Evolutionary conservation across 2,113 vertebrate genomes (phyloP), one percentile per base, ranked within the genome.

Genomic region (Marmota flaviventris): DNA sequence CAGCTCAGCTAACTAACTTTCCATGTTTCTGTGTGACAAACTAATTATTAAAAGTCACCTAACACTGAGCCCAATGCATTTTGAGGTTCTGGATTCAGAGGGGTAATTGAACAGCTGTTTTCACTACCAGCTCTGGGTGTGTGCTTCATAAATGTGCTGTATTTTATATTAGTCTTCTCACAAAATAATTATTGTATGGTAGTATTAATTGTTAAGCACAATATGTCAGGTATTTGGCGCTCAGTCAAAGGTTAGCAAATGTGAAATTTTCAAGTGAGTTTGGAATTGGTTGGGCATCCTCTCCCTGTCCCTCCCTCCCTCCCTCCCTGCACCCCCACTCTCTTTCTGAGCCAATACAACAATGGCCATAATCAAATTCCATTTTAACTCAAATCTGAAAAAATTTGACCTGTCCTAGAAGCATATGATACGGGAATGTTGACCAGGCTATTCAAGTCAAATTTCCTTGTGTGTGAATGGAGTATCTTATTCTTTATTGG

Each of bases 1-100:
- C 7, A 78, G 29, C 45, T 83, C 17, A 75, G 29, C 45, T 56
- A 92, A 48, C 18, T 85, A 89, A 91, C 45, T 93, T 88, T 56
- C 51, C 34, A 4, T 11, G 1, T 83, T 89, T n/a, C 73, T 79
- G 1, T 81, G 25, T 92, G 37, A 58, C 22, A 87, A 27, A 77
- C 18, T 92, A 95, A 94, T 84, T 69, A 89, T 87, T 83, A 77
- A 94, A 65, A 89, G 39, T 85, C 73, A 16, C 45, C 79, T 63
- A 45, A 79, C 37, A 95, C 72, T 32, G n/a, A 45, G 32, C 17
- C 92, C 24, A 34, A 73, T 75, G 12, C 29, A 75, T 95, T 93
- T 93, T 92, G 65, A 96, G n/a, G 22, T n/a, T 91, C 79, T 95
- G 65, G 51, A 91, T 94, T 93, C 75, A 77, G 94, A 73, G 58